Evolutionary conservation across 2,113 vertebrate species (phyloP), one percentile per base, ranked within the genome.

Genomic region (Plotosus lineatus): DNA sequence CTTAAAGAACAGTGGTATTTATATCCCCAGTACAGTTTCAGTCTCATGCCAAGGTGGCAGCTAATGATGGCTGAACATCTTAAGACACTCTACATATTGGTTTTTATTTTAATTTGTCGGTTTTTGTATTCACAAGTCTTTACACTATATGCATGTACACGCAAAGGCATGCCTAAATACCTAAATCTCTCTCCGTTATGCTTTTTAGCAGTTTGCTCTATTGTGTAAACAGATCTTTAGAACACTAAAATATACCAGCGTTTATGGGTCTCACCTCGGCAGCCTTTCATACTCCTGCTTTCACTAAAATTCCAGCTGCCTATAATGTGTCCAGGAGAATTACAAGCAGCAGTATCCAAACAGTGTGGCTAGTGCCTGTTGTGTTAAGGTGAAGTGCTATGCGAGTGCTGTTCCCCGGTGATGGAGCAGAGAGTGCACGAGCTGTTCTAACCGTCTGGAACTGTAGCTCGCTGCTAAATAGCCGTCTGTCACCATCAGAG

Each of bases 161-260:
- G 73, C 68, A 63, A 11, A 50, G 14, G 28, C 14, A 77, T 40
- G 2, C 56, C 36, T 14, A 46, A 17, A 31, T 12, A 19, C 17
- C 19, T 31, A 9, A 90, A 85, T 89, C 86, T 83, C 36, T 4
- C 58, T 61, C 38, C 78, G 58, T 77, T 65, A 85, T 92, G 93
- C 92, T 60, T 94, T 91, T 82, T 93, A 93, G 79, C 86, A 91
- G 83, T 75, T 31, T 46, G 66, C 80, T 95, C 89, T 94, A 94
- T 85, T 91, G 94, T 91, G 91, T 94, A 93, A 92, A 93, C 89
- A 94, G 82, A 23, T 88, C 84, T 85, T 90, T 88, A 88, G 90
- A 86, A 73, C 28, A 77, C 38, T 81, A 89, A 90, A 86, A 90
- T 89, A 90, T 84, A 82, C 77, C 85, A 87, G 88, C 83, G 33